Evolutionary conservation across 1,140 invertebrate genomes (phyloP).

Genomic region (Bathynomus jamesi): DNA sequence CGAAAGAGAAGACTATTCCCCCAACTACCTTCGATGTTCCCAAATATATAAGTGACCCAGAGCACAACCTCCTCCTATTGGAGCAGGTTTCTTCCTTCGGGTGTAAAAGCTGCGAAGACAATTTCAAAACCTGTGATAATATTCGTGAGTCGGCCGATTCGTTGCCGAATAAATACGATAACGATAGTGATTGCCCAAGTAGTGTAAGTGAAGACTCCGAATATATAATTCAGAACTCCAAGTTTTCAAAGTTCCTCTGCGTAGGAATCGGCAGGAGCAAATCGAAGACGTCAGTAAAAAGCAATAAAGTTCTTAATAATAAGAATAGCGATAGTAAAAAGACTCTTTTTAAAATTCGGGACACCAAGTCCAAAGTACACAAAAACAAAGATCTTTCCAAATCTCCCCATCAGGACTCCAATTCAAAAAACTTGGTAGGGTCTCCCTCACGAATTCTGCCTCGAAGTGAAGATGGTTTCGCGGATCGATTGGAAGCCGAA

Average conservation of each 20-base stretch:
- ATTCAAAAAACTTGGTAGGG: conserved; percentile 38
- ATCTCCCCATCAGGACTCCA: conserved; percentile 34
- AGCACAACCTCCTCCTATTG: no score
- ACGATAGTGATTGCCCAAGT: conserved; percentile 37
- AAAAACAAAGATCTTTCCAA: conserved; percentile 10
- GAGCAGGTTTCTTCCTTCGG: not conserved
- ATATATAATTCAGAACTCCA: conserved; percentile 36
- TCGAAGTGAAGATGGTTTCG: conserved; percentile 25
- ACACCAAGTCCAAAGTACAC: conserved; percentile 7
- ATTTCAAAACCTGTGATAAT: conserved; percentile 26
- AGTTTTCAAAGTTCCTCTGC: conserved; percentile 36
- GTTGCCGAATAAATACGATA: conserved; percentile 28
- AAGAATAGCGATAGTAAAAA: conserved; percentile 22
- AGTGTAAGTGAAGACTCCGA: conserved; percentile 37
- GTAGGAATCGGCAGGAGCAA: conserved; percentile 35
- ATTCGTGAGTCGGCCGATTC: conserved; percentile 19
- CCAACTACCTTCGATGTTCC: no score
- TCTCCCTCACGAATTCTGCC: conserved; percentile 37
- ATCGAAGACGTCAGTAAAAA: conserved; percentile 33
- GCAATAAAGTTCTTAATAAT: conserved; percentile 33
- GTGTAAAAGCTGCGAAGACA: conserved; percentile 5
- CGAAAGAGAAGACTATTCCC: no score
- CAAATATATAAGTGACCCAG: no score
- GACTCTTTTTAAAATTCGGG: conserved; percentile 25
- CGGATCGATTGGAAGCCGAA: not conserved